Base-by-base conservation (phyloP, 92 coral and sea anemone species). In the Epizoanthus illoricatus region DNA sequence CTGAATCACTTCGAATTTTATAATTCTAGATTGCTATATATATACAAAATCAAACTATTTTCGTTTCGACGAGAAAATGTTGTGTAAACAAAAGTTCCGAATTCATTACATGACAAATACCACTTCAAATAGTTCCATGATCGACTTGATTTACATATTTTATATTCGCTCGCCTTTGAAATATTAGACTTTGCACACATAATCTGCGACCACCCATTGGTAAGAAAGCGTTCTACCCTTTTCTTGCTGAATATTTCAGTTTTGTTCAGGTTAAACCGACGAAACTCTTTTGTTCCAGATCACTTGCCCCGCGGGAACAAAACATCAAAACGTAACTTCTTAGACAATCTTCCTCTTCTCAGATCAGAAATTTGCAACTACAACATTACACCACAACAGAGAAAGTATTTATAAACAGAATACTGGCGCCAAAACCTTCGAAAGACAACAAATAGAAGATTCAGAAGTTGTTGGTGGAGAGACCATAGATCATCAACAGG, bases 401-500 rank as follows among this genome's bases (percentile, higher is more conserved):
- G 9, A 10, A 33, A 33, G 73, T 68, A 52, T 16, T 52, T 52
- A 52, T 52, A 13, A 68, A 68, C 6, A 68, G 42, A 68, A 68
- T 40, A 68, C 5, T 19, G 49, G 42, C 49, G 23, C 7, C 40
- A 68, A 68, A 68, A 11, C 45, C 21, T 20, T 68, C 42, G 45
- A 36, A 40, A 68, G 2, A n/a, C 21, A 16, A 3, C 21, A 68
- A 33, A 41, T 18, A 45, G 24, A 71, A 20, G 71, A 40, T 78
- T 62, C 17, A 62, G 12, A 41, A 62, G 52, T 42, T 78, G 41
- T 9, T 13, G 24, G 47, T 54, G 79, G 18, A 15, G n/a, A 36
- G 54, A 43, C 71, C 28, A 24, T 8, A 13, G 82, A 72, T 63
- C 82, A 62, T 15, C 56, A 42, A 58, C 82, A 78, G 82, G 82